phyloP scores from a whole-genome alignment of 2,888 invertebrate species.

The Idaea biselata region DNA sequence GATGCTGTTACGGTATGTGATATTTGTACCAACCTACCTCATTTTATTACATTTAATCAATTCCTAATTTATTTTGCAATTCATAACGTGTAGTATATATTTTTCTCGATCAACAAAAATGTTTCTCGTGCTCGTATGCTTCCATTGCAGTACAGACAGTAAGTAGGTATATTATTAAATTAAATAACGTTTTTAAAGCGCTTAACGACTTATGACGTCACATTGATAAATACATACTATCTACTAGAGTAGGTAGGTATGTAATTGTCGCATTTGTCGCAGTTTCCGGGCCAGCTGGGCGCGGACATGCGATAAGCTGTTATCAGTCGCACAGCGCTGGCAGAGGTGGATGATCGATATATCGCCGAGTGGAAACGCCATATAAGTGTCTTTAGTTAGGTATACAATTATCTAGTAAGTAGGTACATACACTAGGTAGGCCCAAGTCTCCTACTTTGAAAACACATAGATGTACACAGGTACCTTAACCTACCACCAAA shows the following conservation, averaged over 20 bases:
- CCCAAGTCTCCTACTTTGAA: not conserved
- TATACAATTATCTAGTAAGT: slow-evolving; percentile 29
- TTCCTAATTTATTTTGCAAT: no score
- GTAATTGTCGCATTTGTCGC: slow-evolving; percentile 14
- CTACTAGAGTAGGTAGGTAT: not conserved
- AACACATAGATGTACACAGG: not conserved
- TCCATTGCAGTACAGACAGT: not conserved
- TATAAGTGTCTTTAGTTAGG: slow-evolving; percentile 1
- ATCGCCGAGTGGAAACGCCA: slow-evolving; percentile 32
- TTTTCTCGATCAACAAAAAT: no score
- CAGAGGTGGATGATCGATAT: slow-evolving; percentile 69
- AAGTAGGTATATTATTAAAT: not conserved
- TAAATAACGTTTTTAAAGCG: not conserved
- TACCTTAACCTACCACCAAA: no score
- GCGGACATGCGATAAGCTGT: slow-evolving; percentile 55
- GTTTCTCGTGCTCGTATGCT: no score
- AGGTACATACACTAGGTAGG: not conserved
- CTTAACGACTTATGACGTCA: not conserved
- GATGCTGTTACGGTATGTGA: no score
- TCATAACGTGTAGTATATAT: no score
- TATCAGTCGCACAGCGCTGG: slow-evolving; percentile 49
- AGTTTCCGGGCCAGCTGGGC: slow-evolving; percentile 67
- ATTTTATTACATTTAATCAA: no score
- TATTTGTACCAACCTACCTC: no score
- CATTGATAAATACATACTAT: slow-evolving; percentile 5